Evolutionary conservation across 2,797 vertebrate species (phyloP), one percentile per base, ranked within the genome.

Genomic region (Semaprochilodus insignis): DNA sequence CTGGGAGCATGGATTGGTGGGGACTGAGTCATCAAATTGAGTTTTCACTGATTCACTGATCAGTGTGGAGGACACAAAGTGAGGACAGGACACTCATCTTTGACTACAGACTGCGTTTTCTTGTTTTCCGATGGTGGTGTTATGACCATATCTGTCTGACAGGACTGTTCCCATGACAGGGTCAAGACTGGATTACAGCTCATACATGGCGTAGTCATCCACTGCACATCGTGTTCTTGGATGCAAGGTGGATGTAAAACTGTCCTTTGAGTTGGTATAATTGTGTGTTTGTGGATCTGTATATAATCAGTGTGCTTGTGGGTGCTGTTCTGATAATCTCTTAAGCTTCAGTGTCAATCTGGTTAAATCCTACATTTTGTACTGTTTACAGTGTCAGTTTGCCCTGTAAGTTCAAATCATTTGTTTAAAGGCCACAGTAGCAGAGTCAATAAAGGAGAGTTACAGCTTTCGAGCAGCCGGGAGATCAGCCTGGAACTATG

Each of bases 1-100:
- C 62, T n/a, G 44, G 5, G 55, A 73, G 66, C 55, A 74, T 72
- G 67, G 70, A 69, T 16, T 6, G 25, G 63, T 59, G 60, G 59
- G 71, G 67, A 66, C 73, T 71, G 63, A 75, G 34, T 59, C 54
- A 84, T 84, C 83, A 80, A 77, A 84, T 76, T 72, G 59, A 74
- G 73, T 65, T 80, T 52, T 59, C 75, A 74, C 55, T 71, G 67
- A 78, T 77, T 65, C 25, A 65, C 25, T 65, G 25, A 34, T 34
- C 14, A 65, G 15, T 31, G 27, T 27, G 15, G 25, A 15, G 27
- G 27, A 31, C 4, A 65, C 25, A 17, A 31, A 51, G 48, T 72
- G 44, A 80, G n/a, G 76, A 51, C 31, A 72, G 57, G 36, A 52
- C 40, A 80, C 55, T 63, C 51, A 54, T 66, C 27, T 52, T 51